Conservation (phyloP, 2,113 vertebrate species). For the Daubentonia madagascariensis region DNA sequence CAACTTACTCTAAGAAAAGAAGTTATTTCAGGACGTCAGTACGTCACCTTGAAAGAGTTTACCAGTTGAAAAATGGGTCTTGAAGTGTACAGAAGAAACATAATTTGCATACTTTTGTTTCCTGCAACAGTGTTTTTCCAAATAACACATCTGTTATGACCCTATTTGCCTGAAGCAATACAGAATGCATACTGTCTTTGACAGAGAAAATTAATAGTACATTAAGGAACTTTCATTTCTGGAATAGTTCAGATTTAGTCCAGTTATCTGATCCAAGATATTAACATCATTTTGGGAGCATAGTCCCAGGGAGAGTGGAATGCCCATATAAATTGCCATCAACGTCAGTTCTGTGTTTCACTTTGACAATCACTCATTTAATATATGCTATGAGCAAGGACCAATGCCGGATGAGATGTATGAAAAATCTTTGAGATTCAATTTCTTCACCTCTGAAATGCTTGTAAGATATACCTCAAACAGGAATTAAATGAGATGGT, state of each 20-base stretch:
- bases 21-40: slow-evolving; percentile 34
- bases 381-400: background rate
- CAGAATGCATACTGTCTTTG: background rate
- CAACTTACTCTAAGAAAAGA: background rate
- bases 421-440: background rate
- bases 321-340: background rate
- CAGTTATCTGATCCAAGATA: background rate
- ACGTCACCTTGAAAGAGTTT: slow-evolving; percentile 30
- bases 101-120: slow-evolving; percentile 22
- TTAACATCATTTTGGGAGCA: background rate
- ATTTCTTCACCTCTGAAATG: background rate
- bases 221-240: background rate
- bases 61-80: slow-evolving; percentile 20
- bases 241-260: background rate
- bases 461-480: background rate
- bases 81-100: background rate
- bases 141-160: slow-evolving; percentile 14
- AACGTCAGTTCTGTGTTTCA: background rate
- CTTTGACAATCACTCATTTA: background rate
- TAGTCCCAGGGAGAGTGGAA: background rate
- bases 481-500: background rate
- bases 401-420: background rate
- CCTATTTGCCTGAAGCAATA: background rate
- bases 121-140: background rate
- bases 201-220: background rate